Percentiles rank a stretch among this genome's conserved stretches.
Evolutionary conservation across 2,113 vertebrate species (phyloP).

Genomic region (Macaca nemestrina): DNA sequence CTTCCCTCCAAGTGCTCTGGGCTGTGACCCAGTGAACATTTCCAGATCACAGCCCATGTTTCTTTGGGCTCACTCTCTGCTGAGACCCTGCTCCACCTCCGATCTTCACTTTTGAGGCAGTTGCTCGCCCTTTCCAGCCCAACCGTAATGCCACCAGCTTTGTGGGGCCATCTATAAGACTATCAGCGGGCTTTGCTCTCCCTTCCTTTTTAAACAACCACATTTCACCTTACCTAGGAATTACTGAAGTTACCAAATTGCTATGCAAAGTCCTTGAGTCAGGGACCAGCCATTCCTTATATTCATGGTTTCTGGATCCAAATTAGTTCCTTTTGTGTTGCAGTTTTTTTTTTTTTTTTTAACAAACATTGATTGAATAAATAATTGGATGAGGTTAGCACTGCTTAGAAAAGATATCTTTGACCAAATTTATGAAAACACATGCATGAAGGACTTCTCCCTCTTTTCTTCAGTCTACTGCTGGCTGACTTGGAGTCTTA

Average conservation of each 20-base stretch:
- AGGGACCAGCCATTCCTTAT: background rate
- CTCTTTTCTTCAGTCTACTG: background rate
- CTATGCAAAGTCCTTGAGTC: background rate
- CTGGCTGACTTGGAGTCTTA: background rate
- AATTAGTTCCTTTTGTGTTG: background rate
- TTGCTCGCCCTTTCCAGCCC: background rate
- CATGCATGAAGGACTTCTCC: background rate
- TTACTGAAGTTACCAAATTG: background rate
- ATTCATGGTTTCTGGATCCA: background rate
- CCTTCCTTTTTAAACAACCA: background rate
- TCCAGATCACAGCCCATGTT: no score
- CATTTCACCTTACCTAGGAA: background rate
- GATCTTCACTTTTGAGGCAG: background rate
- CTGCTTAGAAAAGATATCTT: background rate
- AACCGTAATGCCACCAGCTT: background rate
- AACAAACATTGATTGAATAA: background rate
- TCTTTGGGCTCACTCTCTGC: background rate
- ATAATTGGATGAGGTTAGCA: background rate
- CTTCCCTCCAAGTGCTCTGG: background rate
- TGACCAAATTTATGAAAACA: background rate
- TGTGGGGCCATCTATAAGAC: background rate
- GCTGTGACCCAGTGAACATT: background rate
- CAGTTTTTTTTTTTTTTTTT: background rate
- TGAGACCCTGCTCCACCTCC: background rate
- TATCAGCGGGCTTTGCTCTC: background rate